phyloP scores from a whole-genome alignment of 2,888 invertebrate genomes.

The Drosophila demipolita region DNA sequence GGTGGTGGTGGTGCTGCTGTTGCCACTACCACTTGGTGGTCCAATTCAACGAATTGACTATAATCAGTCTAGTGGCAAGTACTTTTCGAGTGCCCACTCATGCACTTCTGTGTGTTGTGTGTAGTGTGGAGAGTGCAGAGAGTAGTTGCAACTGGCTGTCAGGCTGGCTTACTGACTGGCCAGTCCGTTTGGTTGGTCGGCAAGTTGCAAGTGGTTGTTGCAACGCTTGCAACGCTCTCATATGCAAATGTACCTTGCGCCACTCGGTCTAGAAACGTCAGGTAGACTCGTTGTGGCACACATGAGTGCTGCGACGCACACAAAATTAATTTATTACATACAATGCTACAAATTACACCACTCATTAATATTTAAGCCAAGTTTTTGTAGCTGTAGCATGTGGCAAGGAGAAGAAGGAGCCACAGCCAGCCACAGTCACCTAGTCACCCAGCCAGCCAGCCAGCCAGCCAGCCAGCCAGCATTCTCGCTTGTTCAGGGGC shows the following conservation, averaged over 20 bases:
- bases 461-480: slow-evolving; percentile 17
- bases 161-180: slow-evolving; percentile 24
- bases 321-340: slow-evolving; percentile 81
- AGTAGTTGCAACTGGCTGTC: slow-evolving; percentile 35
- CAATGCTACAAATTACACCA: slow-evolving; percentile 81
- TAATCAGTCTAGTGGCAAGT: slow-evolving; percentile 81
- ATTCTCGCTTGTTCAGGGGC: slow-evolving; percentile 35
- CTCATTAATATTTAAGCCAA: slow-evolving; percentile 82
- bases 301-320: slow-evolving; percentile 66
- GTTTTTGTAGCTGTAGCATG: slow-evolving; percentile 60
- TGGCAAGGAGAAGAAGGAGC: slow-evolving; percentile 32
- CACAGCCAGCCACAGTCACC: slow-evolving; percentile 14
- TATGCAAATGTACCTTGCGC: slow-evolving; percentile 69
- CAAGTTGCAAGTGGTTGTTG: slow-evolving; percentile 73
- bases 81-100: slow-evolving; percentile 81
- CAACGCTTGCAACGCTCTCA: slow-evolving; percentile 34
- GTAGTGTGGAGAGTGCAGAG: slow-evolving; percentile 36
- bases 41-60: slow-evolving; percentile 81
- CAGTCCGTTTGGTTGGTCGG: slow-evolving; percentile 45
- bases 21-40: slow-evolving; percentile 73
- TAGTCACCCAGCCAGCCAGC: slow-evolving; percentile 16
- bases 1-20: slow-evolving; percentile 26
- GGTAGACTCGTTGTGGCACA: slow-evolving; percentile 29
- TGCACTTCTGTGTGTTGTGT: slow-evolving; percentile 70
- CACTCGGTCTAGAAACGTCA: slow-evolving; percentile 64